Evolutionary conservation across 2,888 invertebrate genomes (phyloP), one percentile per base, ranked within the genome.

Genomic region (Melieria omissa): DNA sequence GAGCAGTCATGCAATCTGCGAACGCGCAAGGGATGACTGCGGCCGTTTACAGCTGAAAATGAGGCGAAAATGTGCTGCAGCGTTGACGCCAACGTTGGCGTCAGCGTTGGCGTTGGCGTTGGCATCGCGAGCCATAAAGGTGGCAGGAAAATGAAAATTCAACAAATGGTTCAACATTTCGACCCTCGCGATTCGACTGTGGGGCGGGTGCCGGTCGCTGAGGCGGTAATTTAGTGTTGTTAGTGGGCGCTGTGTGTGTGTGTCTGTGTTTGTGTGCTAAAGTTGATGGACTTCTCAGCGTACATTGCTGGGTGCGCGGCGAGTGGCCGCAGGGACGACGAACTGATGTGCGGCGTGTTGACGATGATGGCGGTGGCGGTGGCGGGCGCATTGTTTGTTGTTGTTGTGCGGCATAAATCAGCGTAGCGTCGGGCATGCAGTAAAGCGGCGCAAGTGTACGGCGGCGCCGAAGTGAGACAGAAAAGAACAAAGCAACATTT

Each of bases 31-130:
- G 29, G 29, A 29, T 29, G 29, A 29, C 29, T 29, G 29, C 29
- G 29, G 29, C 29, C 29, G 29, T 29, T 29, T 29, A 29, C 29
- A 29, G 42, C 76, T 76, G 81, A 81, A 81, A 82, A 82, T 81
- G 80, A 80, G 82, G 81, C 80, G 80, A 80, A 81, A 82, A 83
- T 82, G 81, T 79, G 62, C 79, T 72, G 49, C 44, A 12, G 57
- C 46, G 57, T 46, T 4, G 12, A 41, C 41, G 42, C 0, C 29
- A 16, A 41, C 6, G 42, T 16, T 47, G 16, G 44, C 14, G 3
- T 12, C 7, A 2, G 61, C 8, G n/a, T 10, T 0, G 12, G 47
- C 64, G 42, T 16, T 47, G n/a, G 57, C 49, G 29, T 41, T 12
- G 47, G 57, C 14, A 3, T 2, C 29, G 29, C 29, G 3, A 29